A percentile compares a stretch with the other conserved stretches of the same genome.
phyloP scores from a whole-genome alignment of 2,888 invertebrate species.

The Biston stratarius region DNA sequence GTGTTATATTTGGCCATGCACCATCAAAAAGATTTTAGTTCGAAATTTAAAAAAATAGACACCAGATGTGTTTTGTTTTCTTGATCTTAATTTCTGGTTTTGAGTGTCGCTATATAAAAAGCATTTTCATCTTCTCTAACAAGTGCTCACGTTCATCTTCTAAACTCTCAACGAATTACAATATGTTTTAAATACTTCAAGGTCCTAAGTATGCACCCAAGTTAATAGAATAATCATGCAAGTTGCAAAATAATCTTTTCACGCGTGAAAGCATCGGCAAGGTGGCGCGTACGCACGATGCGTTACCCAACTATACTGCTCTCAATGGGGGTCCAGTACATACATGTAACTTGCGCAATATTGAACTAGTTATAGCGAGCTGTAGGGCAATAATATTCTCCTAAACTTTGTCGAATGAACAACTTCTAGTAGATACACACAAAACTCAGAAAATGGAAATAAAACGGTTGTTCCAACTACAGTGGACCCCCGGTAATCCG shows the following conservation, averaged over 20 bases:
- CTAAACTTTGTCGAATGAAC: neutral
- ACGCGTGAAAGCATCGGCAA: slow-evolving; percentile 57
- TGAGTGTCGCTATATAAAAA: too few species aligned
- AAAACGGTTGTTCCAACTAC: too few species aligned
- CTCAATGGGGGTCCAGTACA: slow-evolving; percentile 53
- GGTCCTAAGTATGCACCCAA: slow-evolving; percentile 35
- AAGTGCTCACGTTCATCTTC: too few species aligned
- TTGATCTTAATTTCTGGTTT: too few species aligned
- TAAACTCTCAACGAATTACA: neutral
- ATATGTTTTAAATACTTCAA: slow-evolving; percentile 25
- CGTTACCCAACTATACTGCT: slow-evolving; percentile 56
- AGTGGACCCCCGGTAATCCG: too few species aligned
- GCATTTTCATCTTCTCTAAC: too few species aligned
- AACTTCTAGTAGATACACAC: neutral
- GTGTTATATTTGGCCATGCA: too few species aligned
- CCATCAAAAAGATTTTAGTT: too few species aligned
- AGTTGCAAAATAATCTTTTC: slow-evolving; percentile 52
- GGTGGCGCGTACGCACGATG: slow-evolving; percentile 47
- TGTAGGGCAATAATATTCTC: slow-evolving; percentile 1
- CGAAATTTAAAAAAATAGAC: too few species aligned
- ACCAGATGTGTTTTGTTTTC: too few species aligned
- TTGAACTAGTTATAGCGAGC: slow-evolving; percentile 15
- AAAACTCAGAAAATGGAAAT: too few species aligned
- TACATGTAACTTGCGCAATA: slow-evolving; percentile 53
- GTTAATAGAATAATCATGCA: slow-evolving; percentile 43